Base-by-base conservation (phyloP, 2,888 invertebrate genomes). In the Philereme vetulata region DNA sequence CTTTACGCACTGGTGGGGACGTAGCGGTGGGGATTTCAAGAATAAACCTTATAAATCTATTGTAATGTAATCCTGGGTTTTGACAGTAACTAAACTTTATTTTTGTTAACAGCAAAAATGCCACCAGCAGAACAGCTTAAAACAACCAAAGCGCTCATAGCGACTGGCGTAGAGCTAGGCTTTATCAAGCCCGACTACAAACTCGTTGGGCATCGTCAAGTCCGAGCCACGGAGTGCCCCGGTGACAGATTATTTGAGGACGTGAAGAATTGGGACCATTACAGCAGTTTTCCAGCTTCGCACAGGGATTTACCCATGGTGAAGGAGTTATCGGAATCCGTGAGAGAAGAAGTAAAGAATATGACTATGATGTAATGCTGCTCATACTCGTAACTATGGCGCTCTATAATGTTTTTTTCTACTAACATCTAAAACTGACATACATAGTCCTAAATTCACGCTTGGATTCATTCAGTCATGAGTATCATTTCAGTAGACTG, bases 91-190 rank as follows among this genome's bases (percentile, higher is more conserved):
- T 11, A 21, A 50, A 33, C n/a, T 32, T n/a, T n/a, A 7, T 49
- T 8, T 32, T 50, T 57, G 43, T 57, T 46, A 5, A 45, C 57
- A 62, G 62, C 53, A 48, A 82, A 91, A 60, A 66, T 94, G 1
- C 96, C 96, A 1, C 93, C 95, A 33, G 72, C 84, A 3, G 69
- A 87, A 5, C 95, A 95, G 84, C 70, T 95, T 0, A 84, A 93
- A 61, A 92, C 94, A 0, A 90, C 93, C 0, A 90, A 94, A 61
- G 81, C 92, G 0, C 76, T 96, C 36, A 95, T 96, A 61, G 83
- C 86, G 0, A 93, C 92, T 40, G 96, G 95, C 0, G 90, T 95
- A 0, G 77, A 88, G 6, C 82, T 90, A n/a, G 95, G 95, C 0
- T 93, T 90, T 76, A 93, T 96, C 32, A 80, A 85, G 21, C 75